Conservation (phyloP, 1,140 invertebrate species). For the Lamellibrachia luymesi region DNA sequence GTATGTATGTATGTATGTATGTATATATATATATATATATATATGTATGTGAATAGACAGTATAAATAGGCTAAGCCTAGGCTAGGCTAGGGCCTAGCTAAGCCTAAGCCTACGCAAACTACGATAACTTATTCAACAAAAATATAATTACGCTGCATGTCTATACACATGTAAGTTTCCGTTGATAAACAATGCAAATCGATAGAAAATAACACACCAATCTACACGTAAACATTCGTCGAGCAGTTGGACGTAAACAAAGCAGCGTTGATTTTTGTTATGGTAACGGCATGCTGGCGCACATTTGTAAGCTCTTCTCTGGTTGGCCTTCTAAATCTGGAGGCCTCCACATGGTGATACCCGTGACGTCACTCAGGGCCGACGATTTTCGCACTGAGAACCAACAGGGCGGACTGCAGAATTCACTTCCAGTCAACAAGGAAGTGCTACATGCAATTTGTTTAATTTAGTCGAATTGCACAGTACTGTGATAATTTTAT, state of each 20-base stretch:
- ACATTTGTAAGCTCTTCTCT: not conserved
- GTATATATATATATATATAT: conserved; percentile 1
- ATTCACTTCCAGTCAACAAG: not conserved
- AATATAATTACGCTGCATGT: not conserved
- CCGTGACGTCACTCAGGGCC: not conserved
- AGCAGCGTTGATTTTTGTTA: not conserved
- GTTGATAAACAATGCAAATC: no score
- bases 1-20: not conserved
- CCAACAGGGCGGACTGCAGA: not conserved
- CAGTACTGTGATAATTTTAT: not conserved
- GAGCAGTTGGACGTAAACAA: not conserved
- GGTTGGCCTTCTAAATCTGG: not conserved
- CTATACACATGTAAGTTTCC: no score
- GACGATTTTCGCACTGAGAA: conserved; percentile 1
- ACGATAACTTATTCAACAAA: not conserved
- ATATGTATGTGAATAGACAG: not conserved
- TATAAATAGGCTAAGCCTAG: not conserved
- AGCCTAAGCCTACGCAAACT: not conserved
- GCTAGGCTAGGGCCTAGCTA: not conserved
- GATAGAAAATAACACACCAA: no score
- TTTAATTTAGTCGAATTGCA: not conserved
- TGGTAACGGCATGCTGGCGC: not conserved
- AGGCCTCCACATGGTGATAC: not conserved
- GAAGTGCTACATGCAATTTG: not conserved
- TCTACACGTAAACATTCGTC: not conserved